Conservation (phyloP, 2,888 invertebrate genomes). For the Calliphora vomitoria region DNA sequence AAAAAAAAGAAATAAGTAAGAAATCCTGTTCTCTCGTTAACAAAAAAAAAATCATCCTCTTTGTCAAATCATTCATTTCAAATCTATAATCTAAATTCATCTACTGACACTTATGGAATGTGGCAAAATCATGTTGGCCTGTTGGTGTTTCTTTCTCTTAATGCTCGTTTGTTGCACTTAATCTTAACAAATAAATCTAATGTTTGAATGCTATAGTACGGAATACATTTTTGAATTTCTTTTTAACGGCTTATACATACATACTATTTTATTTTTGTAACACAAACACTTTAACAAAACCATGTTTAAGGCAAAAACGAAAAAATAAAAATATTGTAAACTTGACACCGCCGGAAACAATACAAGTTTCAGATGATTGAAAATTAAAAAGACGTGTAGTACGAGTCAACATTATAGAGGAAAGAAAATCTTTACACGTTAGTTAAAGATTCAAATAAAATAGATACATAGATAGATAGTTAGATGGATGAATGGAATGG, state of each 20-base stretch:
- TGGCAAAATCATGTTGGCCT: constrained; percentile 50
- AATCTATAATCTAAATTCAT: constrained; percentile 61
- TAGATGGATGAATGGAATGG: constrained; percentile 18
- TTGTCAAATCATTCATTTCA: constrained; percentile 57
- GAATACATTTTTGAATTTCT: constrained; percentile 29
- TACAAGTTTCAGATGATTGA: constrained; percentile 71
- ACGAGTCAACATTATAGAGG: constrained; percentile 20
- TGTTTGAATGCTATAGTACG: neutral
- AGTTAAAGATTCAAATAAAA: constrained; percentile 14
- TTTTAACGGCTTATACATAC: constrained; percentile 31
- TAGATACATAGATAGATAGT: neutral
- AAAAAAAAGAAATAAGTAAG: neutral
- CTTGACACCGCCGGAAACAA: constrained; percentile 72
- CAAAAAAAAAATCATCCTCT: constrained; percentile 24
- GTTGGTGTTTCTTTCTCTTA: neutral
- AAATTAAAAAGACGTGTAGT: constrained; percentile 56
- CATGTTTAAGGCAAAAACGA: neutral
- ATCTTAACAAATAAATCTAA: constrained; percentile 59
- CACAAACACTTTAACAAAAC: neutral
- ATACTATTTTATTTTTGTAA: neutral
- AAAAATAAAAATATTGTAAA: constrained; percentile 52
- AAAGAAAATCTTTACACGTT: constrained; percentile 50
- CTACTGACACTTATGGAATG: constrained; percentile 61
- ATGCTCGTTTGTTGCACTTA: constrained; percentile 25
- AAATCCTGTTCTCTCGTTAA: constrained; percentile 21